Evolutionary conservation across 2,113 vertebrate species (phyloP).

Genomic region (Orcinus orca): DNA sequence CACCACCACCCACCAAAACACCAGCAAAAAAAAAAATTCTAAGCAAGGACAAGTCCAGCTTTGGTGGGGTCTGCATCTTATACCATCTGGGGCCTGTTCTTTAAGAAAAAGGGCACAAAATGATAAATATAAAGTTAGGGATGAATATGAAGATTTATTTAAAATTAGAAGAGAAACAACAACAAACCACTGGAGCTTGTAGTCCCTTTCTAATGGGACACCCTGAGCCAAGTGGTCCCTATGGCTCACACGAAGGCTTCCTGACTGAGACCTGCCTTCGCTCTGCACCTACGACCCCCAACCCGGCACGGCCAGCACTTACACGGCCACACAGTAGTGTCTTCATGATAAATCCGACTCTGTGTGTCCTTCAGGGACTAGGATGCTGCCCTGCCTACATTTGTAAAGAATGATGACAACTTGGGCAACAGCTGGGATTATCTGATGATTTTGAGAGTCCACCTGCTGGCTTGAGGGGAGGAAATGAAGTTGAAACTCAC

Average conservation of each 20-base stretch:
- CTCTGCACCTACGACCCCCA: rapidly evolving
- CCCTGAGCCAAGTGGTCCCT: rapidly evolving
- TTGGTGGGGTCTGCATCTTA: neutral
- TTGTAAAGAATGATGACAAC: neutral
- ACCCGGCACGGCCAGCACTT: rapidly evolving
- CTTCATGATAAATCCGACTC: neutral
- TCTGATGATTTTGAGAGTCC: rapidly evolving
- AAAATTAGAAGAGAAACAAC: neutral
- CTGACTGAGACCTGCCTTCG: rapidly evolving
- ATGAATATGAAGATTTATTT: too few relatives aligned
- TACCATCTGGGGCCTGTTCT: rapidly evolving
- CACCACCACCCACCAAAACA: rapidly evolving
- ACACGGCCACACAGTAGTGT: rapidly evolving
- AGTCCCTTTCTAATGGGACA: neutral
- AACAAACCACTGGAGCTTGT: rapidly evolving
- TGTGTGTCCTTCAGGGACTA: neutral
- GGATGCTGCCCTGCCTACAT: rapidly evolving
- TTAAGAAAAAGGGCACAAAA: neutral
- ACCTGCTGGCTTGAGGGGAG: neutral
- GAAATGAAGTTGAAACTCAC: neutral
- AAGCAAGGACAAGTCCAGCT: neutral
- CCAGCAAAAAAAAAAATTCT: too few relatives aligned
- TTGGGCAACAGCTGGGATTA: neutral
- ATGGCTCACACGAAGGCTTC: neutral
- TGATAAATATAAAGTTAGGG: neutral